Base-by-base conservation (phyloP, 2,888 invertebrate genomes). In the Hymenopus coronatus region DNA sequence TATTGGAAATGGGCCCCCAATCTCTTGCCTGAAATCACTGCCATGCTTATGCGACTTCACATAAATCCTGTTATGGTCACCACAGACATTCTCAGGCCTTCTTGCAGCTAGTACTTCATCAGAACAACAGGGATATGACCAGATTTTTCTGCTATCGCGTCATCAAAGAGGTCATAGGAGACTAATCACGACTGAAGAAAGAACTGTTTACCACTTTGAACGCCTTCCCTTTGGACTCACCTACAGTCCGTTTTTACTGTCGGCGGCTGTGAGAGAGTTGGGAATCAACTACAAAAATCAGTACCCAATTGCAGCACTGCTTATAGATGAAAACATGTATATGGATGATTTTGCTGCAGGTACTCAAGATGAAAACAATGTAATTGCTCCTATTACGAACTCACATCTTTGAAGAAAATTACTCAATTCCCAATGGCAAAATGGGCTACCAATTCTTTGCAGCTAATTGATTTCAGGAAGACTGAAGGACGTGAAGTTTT, bases 321-420 rank as follows among this genome's bases (percentile, higher is more conserved):
- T 82, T 82, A 82, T n/a, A 54, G 25, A 88, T 28, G 14, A 15
- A 25, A 85, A 40, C 25, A 88, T 25, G 28, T 88, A 33, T 82
- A 88, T 88, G 82, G 88, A 88, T 30, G 82, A 88, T 40, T 33
- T 88, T 33, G 40, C 28, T 28, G 88, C 82, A 15, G 33, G 82
- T 82, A 54, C 82, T 82, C 40, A 88, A 82, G 33, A 88, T 82
- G 33, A 88, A 33, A 83, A 30, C 20, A 15, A 7, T 33, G 82
- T 83, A 20, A 88, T 82, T 28, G 6, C 4, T n/a, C 82, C 27
- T 83, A 82, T 25, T 88, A 9, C 27, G 30, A 88, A 40, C 82
- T 82, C 2, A 86, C 83, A 88, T 3, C 33, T 25, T 9, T 83
- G 28, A 28, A 82, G 40, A 88, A 33, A 27, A 7, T 30, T 4